Base-by-base conservation (phyloP, 2,797 vertebrate species). In the Alcedo atthis region DNA sequence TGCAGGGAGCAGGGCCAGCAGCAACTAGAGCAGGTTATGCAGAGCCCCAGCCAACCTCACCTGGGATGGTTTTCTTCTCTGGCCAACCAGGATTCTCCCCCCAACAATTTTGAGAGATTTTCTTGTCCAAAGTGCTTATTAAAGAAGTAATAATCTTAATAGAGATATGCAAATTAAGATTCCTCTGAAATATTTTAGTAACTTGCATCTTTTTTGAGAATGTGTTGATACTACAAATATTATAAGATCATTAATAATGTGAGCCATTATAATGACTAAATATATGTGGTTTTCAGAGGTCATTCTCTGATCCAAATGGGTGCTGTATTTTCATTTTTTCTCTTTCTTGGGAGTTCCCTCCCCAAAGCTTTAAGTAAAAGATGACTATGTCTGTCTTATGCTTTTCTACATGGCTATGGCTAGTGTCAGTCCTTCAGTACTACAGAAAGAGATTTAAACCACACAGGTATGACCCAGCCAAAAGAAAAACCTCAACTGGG, bases 381-480 rank as follows among this genome's bases (percentile, higher is more conserved):
- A 15, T 30, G 17, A 2, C 9, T 49, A 7, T 32, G 2, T 57
- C 10, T n/a, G 54, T 63, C 62, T 61, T 6, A 2, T 43, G 6
- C 6, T 70, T 92, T 62, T 30, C 16, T 25, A 13, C 9, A 5
- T 16, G 0, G 12, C 12, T 66, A 53, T 71, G 40, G 11, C 11
- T 12, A 66, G 26, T 64, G 9, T 83, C n/a, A 33, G 2, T 68
- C 22, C 7, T 68, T 54, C 24, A 43, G 8, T 28, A 9, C 26
- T 40, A 0, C 10, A 15, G 30, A 67, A 71, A 35, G 25, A 63
- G 12, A 12, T 68, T 67, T 73, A 57, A 67, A 68, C 4, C 4
- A 37, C 15, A 53, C 19, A 32, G 0, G 6, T 25, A 21, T 1
- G 7, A 3, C 6, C 8, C 17, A 61, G 13, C 9, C 1, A 8